Evolutionary conservation across 2,113 vertebrate genomes (phyloP), one percentile per base, ranked within the genome.

Genomic region (Myxocyprinus asiaticus): DNA sequence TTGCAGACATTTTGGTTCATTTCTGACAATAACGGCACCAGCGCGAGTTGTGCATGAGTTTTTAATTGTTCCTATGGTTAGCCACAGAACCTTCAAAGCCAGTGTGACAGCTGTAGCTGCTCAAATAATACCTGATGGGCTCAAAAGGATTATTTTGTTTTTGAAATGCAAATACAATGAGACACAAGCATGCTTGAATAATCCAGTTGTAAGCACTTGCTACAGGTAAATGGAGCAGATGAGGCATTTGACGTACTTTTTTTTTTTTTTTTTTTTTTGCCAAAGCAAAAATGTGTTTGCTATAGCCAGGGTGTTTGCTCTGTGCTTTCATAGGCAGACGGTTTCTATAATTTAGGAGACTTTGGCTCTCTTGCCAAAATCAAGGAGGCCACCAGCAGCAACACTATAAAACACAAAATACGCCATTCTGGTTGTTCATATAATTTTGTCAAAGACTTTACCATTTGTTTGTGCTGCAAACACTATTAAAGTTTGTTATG

Each of bases 41-140:
- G 4, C 8, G 43, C 22, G 14, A 56, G 56, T 12, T 51, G n/a
- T 44, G 50, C 33, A 55, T 5, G 22, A 55, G 22, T 43, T 56
- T 69, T 55, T 70, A 9, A 55, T 33, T 42, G 68, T 56, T 56
- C 51, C 12, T 43, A 50, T 56, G 51, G 68, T 43, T 8, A 56
- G 8, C 33, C 51, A 70, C 68, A 56, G 33, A 44, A 56, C 33
- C 68, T 43, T 70, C 68, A 70, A 70, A 70, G 51, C 12, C 8
- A 43, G 8, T 4, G 7, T 42, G 68, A 70, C 51, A 70, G 9
- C 33, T 3, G 51, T 43, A 12, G 4, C 7, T 70, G 22, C 67
- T 43, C 67, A 55, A 70, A 70, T 5, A 70, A 70, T n/a, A 11
- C 33, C 51, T 17, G 10, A 33, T 12, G 17, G 17, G n/a, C 10